Conservation (phyloP, 2,888 invertebrate genomes). For the Cenopis cana region DNA sequence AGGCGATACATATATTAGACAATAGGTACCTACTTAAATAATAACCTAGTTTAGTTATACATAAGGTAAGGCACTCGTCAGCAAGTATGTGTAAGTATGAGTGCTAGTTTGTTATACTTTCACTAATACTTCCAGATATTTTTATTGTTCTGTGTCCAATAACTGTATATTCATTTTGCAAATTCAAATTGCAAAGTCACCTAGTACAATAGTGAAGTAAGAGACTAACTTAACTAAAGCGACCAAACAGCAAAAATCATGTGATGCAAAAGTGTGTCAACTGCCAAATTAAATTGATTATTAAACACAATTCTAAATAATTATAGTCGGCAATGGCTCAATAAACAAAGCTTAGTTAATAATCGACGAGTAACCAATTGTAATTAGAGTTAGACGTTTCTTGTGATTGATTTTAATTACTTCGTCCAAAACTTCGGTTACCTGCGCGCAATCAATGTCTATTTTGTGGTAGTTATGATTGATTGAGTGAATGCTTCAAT, state of each 20-base stretch:
- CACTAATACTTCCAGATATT: neutral
- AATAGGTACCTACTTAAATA: no score
- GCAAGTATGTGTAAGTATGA: no score
- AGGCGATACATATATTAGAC: no score
- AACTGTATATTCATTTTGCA: neutral
- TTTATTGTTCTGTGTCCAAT: neutral
- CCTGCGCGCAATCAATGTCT: slow-evolving; percentile 35
- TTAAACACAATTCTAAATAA: slow-evolving; percentile 6
- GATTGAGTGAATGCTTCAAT: slow-evolving; percentile 44
- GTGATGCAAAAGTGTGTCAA: neutral
- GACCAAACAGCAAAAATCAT: slow-evolving; percentile 4
- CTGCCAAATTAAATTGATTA: slow-evolving; percentile 10
- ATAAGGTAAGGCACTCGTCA: no score
- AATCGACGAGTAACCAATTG: slow-evolving; percentile 44
- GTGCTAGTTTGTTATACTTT: neutral
- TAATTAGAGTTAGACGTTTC: slow-evolving; percentile 53
- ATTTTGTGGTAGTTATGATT: slow-evolving; percentile 49
- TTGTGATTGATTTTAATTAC: slow-evolving; percentile 54
- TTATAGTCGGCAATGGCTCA: slow-evolving; percentile 9
- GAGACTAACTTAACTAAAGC: neutral
- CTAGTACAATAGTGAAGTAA: neutral
- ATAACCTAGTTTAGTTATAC: no score
- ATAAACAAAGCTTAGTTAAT: slow-evolving; percentile 50
- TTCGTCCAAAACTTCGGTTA: slow-evolving; percentile 9
- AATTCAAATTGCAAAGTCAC: slow-evolving; percentile 17